Conservation (phyloP, 2,888 invertebrate species). For the Yponomeuta evonymella region DNA sequence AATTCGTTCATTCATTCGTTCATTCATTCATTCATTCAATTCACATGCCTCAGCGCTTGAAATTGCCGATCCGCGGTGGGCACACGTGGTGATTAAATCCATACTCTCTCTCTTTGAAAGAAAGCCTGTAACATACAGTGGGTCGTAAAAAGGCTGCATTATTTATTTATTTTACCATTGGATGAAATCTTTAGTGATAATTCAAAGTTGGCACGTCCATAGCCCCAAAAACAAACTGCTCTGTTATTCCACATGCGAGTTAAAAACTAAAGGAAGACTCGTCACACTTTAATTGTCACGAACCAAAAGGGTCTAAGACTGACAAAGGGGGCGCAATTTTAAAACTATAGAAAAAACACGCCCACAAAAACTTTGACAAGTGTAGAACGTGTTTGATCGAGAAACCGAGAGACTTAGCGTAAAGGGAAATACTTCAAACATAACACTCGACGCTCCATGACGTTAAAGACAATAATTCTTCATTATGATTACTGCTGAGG, state of each 20-base stretch:
- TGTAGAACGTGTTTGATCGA: slow-evolving; percentile 61
- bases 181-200: not conserved
- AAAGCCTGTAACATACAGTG: too few relatives aligned
- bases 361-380: slow-evolving; percentile 49
- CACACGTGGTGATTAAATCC: too few relatives aligned
- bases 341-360: slow-evolving; percentile 22
- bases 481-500: slow-evolving; percentile 53
- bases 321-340: slow-evolving; percentile 7
- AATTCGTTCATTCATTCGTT: too few relatives aligned
- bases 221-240: not conserved
- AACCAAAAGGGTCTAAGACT: slow-evolving; percentile 21
- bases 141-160: not conserved
- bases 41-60: too few relatives aligned
- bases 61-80: too few relatives aligned
- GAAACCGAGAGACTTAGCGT: slow-evolving; percentile 54
- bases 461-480: slow-evolving; percentile 72
- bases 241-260: slow-evolving; percentile 23
- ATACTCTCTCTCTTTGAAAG: too few relatives aligned
- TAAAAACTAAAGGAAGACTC: slow-evolving; percentile 18
- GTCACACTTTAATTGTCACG: slow-evolving; percentile 28
- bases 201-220: not conserved
- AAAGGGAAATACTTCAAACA: slow-evolving; percentile 65
- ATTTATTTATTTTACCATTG: not conserved
- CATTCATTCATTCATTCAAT: too few relatives aligned
- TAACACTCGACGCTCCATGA: slow-evolving; percentile 59